These are phyloP conservation scores for Drosophila ogumai DNA, from an alignment of 1,140 invertebrate species.

Conservation along the genomic window DNA sequence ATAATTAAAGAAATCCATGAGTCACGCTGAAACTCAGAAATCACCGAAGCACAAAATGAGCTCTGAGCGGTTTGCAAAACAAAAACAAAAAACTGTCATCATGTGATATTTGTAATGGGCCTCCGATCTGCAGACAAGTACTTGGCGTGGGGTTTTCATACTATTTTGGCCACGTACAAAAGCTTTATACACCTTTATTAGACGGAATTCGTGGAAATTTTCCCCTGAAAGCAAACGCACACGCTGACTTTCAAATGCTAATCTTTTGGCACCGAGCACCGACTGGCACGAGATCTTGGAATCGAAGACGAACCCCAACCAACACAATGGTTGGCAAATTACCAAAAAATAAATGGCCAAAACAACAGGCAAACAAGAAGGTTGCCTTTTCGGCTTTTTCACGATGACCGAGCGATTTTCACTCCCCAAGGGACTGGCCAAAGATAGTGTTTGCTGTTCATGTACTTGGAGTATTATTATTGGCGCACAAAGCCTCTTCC, in stretches of 20 bases:
- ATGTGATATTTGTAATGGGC: constrained; percentile 69
- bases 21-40: constrained; percentile 70
- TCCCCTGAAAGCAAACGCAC: constrained; percentile 34
- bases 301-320: constrained; percentile 22
- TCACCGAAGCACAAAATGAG: constrained; percentile 45
- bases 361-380: constrained; percentile 7
- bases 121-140: constrained; percentile 12
- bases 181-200: constrained; percentile 26
- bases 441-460: background rate
- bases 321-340: constrained; percentile 25
- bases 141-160: constrained; percentile 3
- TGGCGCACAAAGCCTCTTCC: constrained; percentile 17
- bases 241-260: constrained; percentile 29
- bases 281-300: constrained; percentile 69
- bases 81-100: constrained; percentile 32
- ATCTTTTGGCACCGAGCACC: constrained; percentile 56
- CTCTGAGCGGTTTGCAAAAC: constrained; percentile 26
- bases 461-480: constrained; percentile 3
- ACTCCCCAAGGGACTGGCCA: constrained; percentile 8
- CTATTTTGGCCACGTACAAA: constrained; percentile 31
- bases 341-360: constrained; percentile 30
- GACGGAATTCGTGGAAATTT: constrained; percentile 69
- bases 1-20: constrained; percentile 66
- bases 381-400: constrained; percentile 12
- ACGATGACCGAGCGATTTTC: constrained; percentile 51